Conservation (phyloP, 2,113 vertebrate genomes). For the Siphamia tubifer region DNA sequence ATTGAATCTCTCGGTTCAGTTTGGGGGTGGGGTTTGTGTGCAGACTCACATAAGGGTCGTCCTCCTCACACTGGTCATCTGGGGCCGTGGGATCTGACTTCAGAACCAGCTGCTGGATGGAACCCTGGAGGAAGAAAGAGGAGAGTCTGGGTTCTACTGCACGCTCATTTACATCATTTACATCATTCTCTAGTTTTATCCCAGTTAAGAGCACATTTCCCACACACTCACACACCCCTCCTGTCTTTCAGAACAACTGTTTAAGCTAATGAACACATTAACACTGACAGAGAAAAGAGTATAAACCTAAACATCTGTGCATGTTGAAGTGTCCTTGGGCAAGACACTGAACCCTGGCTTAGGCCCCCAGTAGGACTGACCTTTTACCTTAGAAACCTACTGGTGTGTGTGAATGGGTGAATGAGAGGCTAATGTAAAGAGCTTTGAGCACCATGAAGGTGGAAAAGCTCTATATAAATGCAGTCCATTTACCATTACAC, state of each 20-base stretch:
- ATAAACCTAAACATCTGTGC: too few species aligned
- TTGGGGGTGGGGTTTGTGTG: not conserved
- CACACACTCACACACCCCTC: not conserved
- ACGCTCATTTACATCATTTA: conserved; percentile 13
- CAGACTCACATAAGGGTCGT: conserved; percentile 90
- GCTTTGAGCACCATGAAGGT: too few species aligned
- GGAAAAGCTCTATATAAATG: too few species aligned
- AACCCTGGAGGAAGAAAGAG: conserved; percentile 80
- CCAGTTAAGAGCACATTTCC: not conserved
- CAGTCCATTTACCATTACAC: too few species aligned
- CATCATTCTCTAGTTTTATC: conserved; percentile 13
- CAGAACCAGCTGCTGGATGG: conserved; percentile 90
- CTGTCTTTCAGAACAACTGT: not conserved
- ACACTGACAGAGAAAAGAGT: not conserved
- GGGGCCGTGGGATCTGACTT: conserved; percentile 83
- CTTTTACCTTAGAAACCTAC: too few species aligned
- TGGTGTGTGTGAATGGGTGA: too few species aligned
- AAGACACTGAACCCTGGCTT: too few species aligned
- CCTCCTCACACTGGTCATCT: conserved; percentile 91
- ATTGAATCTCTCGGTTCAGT: not conserved
- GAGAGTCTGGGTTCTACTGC: not conserved
- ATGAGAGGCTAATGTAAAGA: too few species aligned
- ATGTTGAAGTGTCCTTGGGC: too few species aligned
- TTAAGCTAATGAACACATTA: not conserved
- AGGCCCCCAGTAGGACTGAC: too few species aligned